phyloP scores from a whole-genome alignment of 2,113 vertebrate genomes.

The Polypterus senegalus region DNA sequence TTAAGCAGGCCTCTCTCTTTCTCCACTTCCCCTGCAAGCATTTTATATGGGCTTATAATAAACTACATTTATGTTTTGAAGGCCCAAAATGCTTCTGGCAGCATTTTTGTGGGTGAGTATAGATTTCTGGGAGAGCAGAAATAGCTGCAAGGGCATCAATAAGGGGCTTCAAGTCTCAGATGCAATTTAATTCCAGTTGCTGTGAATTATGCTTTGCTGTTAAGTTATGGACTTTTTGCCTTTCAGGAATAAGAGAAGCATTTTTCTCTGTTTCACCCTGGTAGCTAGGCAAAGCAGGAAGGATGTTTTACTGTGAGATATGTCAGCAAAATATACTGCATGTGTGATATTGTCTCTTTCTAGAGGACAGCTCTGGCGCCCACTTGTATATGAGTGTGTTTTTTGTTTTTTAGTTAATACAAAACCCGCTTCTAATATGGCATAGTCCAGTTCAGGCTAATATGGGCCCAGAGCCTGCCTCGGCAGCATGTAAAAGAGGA shows the following conservation, averaged over 20 bases:
- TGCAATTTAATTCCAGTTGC: constrained; percentile 29
- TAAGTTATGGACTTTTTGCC: constrained; percentile 35
- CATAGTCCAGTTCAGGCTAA: too few species aligned
- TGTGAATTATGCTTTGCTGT: constrained; percentile 22
- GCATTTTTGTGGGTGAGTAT: constrained; percentile 25
- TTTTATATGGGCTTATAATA: too few species aligned
- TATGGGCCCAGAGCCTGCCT: too few species aligned
- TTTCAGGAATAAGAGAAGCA: constrained; percentile 16
- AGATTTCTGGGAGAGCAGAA: constrained; percentile 23
- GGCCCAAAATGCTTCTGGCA: constrained; percentile 26
- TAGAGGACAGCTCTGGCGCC: too few species aligned
- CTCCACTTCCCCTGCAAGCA: too few species aligned
- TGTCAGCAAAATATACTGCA: not conserved
- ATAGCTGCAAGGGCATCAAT: constrained; percentile 35
- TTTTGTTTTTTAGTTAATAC: too few species aligned
- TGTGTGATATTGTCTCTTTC: too few species aligned
- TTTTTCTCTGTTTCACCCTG: constrained; percentile 5
- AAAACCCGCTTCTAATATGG: too few species aligned
- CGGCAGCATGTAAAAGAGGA: too few species aligned
- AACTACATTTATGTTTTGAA: constrained; percentile 18
- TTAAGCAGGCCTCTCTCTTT: too few species aligned
- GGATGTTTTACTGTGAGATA: not conserved
- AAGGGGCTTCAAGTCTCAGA: constrained; percentile 26
- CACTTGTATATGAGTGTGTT: too few species aligned
- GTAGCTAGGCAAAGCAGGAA: constrained; percentile 10